phyloP scores from a whole-genome alignment of 2,797 vertebrate species.

The Protonibea diacanthus region DNA sequence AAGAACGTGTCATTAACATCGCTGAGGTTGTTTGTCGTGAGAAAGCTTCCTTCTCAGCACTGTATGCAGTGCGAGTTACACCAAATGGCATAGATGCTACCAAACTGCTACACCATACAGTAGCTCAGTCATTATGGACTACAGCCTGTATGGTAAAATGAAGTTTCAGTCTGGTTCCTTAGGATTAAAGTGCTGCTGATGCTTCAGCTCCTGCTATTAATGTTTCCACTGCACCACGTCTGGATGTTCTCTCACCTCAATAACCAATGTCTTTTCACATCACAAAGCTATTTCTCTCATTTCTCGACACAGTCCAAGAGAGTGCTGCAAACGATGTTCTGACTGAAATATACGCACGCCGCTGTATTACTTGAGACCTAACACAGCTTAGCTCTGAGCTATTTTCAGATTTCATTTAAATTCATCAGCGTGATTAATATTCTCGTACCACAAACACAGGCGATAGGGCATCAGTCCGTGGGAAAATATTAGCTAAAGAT shows the following conservation, averaged over 20 bases:
- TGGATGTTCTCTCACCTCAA: slow-evolving; percentile 68
- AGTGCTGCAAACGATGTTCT: slow-evolving; percentile 74
- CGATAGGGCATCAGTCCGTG: slow-evolving; percentile 47
- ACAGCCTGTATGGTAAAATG: slow-evolving; percentile 26
- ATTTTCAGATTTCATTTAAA: slow-evolving; percentile 81
- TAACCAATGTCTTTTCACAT: slow-evolving; percentile 72
- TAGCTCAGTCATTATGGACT: slow-evolving; percentile 16
- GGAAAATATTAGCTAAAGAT: slow-evolving; percentile 74
- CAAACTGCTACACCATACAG: not conserved
- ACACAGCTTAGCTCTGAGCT: slow-evolving; percentile 79
- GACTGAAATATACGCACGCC: slow-evolving; percentile 82
- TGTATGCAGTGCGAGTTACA: slow-evolving; percentile 28
- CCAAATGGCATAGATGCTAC: slow-evolving; percentile 25
- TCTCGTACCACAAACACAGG: slow-evolving; percentile 46
- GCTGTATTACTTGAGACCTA: slow-evolving; percentile 82
- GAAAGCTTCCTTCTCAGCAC: slow-evolving; percentile 10
- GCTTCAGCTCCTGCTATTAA: slow-evolving; percentile 36
- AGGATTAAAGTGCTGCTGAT: slow-evolving; percentile 36
- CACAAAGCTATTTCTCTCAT: slow-evolving; percentile 73
- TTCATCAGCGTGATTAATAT: slow-evolving; percentile 75
- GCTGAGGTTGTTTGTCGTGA: slow-evolving; percentile 1
- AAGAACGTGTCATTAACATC: slow-evolving; percentile 26
- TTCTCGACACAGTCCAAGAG: slow-evolving; percentile 50
- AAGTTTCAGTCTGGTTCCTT: slow-evolving; percentile 24
- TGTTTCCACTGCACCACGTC: slow-evolving; percentile 44